Conservation (phyloP, 2,888 invertebrate genomes). For the Elysia crispata region DNA sequence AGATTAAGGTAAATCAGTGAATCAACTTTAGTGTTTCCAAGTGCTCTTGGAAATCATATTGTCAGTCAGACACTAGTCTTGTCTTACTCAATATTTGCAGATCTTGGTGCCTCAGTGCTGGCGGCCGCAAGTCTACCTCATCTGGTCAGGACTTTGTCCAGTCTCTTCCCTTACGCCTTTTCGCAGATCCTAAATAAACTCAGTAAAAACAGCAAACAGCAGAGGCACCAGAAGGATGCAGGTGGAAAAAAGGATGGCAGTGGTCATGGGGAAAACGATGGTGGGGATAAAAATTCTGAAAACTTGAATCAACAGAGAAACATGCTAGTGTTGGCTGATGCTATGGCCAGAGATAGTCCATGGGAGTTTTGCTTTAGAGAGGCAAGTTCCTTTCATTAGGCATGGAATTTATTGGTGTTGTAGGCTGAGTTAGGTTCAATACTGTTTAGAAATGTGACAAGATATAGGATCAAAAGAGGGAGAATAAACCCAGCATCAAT, state of each 20-base stretch:
- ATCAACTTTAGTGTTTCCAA: too few relatives aligned
- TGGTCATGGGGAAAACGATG: too few relatives aligned
- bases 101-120: constrained; percentile 47
- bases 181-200: constrained; percentile 51
- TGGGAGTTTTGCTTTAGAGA: constrained; percentile 66
- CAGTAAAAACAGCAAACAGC: neutral
- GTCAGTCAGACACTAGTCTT: neutral
- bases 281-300: too few relatives aligned
- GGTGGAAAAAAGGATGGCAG: too few relatives aligned
- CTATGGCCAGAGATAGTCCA: constrained; percentile 57
- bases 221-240: too few relatives aligned
- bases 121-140: constrained; percentile 54
- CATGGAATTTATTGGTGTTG: too few relatives aligned
- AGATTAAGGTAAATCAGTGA: too few relatives aligned
- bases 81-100: constrained; percentile 1
- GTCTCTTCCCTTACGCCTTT: constrained; percentile 64
- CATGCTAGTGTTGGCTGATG: constrained; percentile 52
- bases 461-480: too few relatives aligned
- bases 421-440: too few relatives aligned
- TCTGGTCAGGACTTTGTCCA: constrained; percentile 59
- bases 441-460: too few relatives aligned
- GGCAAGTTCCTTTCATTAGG: constrained; percentile 52
- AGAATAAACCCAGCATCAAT: too few relatives aligned
- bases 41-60: too few relatives aligned
- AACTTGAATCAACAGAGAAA: neutral